These are phyloP conservation scores for Ceyx cyanopectus DNA, from an alignment of 2,113 vertebrate species.

Conservation along the genomic window DNA sequence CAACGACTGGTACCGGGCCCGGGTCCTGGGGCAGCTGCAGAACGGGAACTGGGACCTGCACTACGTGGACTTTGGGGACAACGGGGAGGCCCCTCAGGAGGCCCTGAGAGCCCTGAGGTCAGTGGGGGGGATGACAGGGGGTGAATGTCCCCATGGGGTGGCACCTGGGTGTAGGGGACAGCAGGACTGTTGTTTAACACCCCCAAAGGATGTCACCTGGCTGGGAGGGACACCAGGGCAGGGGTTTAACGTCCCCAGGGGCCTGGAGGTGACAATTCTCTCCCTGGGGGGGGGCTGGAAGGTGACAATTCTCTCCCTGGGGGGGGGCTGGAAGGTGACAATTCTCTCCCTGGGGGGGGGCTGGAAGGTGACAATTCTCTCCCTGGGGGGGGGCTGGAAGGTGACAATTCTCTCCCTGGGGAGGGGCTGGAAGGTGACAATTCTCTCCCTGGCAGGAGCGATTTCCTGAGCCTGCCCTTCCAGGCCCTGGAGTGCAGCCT, in stretches of 20 bases:
- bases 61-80: slow-evolving; percentile 93
- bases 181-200: not conserved
- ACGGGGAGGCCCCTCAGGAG: slow-evolving; percentile 76
- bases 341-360: not conserved
- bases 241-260: not conserved
- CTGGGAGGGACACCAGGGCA: not conserved
- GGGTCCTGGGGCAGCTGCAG: slow-evolving; percentile 77
- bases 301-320: too few relatives aligned
- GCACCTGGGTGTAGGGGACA: not conserved
- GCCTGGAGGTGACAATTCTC: too few relatives aligned
- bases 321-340: too few relatives aligned
- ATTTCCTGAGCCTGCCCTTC: slow-evolving; percentile 94
- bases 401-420: too few relatives aligned
- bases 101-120: slow-evolving; percentile 85
- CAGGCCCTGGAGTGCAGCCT: slow-evolving; percentile 93
- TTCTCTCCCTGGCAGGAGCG: slow-evolving; percentile 78
- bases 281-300: too few relatives aligned
- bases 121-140: not conserved
- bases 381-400: too few relatives aligned
- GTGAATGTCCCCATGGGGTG: not conserved
- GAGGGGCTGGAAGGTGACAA: too few relatives aligned
- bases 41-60: slow-evolving; percentile 85
- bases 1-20: slow-evolving; percentile 86
- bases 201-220: not conserved
- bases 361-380: too few relatives aligned